These are phyloP conservation scores for Patagioenas fasciata DNA, from an alignment of 2,113 vertebrate species.

Conservation along the genomic window DNA sequence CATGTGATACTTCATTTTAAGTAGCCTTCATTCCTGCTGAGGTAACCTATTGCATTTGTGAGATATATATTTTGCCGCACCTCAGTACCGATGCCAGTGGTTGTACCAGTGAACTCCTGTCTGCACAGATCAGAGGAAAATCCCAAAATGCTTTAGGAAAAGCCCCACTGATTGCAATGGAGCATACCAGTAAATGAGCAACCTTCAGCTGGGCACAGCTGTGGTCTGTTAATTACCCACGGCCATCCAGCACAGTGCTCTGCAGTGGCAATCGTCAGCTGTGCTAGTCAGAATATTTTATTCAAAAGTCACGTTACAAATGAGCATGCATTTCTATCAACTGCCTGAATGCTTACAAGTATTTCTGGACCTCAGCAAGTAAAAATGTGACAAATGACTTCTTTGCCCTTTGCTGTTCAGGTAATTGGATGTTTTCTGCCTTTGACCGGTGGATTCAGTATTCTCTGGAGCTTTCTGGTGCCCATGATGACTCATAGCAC, in stretches of 20 bases:
- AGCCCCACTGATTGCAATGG: background rate
- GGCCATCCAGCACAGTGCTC: background rate
- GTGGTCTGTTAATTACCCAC: background rate
- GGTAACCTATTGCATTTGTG: background rate
- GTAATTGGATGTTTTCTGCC: background rate
- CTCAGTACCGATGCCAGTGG: fast-evolving
- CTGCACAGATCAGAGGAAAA: background rate
- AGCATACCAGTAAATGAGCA: background rate
- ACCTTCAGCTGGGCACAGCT: background rate
- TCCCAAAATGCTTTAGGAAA: background rate
- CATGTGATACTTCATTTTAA: background rate
- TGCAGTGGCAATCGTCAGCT: background rate
- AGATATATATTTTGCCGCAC: background rate
- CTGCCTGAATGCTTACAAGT: background rate
- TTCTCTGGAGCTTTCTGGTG: background rate
- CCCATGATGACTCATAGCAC: background rate
- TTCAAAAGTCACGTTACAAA: slow-evolving; percentile 27
- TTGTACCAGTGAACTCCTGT: background rate
- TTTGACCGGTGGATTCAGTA: background rate
- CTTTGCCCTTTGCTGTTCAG: background rate
- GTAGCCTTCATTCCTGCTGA: background rate
- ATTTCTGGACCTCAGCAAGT: background rate
- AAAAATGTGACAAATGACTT: background rate
- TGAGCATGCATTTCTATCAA: background rate
- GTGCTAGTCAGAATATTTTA: background rate